A percentile compares a stretch with the other conserved stretches of the same genome.
Conservation (phyloP, 2,797 vertebrate species). For the Erpetoichthys calabaricus region DNA sequence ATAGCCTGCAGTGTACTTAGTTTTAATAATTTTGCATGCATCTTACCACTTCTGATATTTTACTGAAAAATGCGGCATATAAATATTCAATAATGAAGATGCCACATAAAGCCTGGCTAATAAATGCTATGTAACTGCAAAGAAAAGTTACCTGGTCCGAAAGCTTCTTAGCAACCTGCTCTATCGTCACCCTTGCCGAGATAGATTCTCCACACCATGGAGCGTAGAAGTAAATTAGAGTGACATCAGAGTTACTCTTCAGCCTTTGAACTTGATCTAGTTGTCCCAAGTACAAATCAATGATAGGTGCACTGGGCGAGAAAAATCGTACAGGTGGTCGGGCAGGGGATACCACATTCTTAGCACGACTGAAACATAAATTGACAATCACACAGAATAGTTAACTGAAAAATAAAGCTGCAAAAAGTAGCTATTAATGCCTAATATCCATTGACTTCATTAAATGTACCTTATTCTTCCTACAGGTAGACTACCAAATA, state of each 20-base stretch:
- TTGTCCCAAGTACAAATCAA: constrained; percentile 85
- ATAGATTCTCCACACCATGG: constrained; percentile 93
- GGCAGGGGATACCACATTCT: constrained; percentile 72
- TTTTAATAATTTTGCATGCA: too few species aligned
- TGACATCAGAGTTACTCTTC: constrained; percentile 66
- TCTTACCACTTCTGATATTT: too few species aligned
- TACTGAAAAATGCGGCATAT: too few species aligned
- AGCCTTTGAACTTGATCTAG: constrained; percentile 74
- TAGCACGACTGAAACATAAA: constrained; percentile 61
- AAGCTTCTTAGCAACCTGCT: constrained; percentile 68
- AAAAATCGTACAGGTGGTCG: constrained; percentile 78
- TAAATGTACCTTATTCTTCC: background rate
- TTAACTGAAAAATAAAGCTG: background rate
- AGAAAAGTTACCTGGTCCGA: constrained; percentile 66
- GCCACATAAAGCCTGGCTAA: background rate
- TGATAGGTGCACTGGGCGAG: constrained; percentile 59
- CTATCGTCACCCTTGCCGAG: constrained; percentile 66
- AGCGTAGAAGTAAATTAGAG: constrained; percentile 79
- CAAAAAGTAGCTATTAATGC: too few species aligned
- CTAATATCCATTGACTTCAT: background rate
- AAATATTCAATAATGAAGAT: too few species aligned
- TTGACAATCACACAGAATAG: background rate
- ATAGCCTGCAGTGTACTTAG: too few species aligned
- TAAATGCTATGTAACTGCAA: background rate
- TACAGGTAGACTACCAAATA: background rate